Percentiles rank a stretch among this genome's conserved stretches.
Conservation (phyloP, 2,888 invertebrate species). For the Heliconius charithonia region DNA sequence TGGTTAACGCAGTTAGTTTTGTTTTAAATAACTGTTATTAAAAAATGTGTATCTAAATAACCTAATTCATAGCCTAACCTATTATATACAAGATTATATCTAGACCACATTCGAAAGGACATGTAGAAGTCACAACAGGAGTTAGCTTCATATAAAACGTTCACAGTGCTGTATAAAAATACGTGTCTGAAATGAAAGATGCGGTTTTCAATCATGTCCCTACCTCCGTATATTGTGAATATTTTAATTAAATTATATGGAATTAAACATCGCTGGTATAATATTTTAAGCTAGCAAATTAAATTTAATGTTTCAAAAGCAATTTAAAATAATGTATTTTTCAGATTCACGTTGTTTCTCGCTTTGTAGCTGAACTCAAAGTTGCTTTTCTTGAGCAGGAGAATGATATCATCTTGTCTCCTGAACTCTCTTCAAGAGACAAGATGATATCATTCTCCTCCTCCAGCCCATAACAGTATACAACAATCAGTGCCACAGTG, state of each 20-base stretch:
- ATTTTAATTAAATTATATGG: slow-evolving; percentile 5
- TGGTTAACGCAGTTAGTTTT: neutral
- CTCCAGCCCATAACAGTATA: too few relatives aligned
- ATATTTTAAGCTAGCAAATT: neutral
- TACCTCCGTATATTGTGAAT: neutral
- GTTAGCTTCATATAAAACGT: neutral
- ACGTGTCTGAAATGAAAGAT: slow-evolving; percentile 13
- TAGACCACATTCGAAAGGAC: neutral
- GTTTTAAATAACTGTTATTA: too few relatives aligned
- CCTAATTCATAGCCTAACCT: too few relatives aligned
- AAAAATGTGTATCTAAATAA: neutral
- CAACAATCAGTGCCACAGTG: too few relatives aligned
- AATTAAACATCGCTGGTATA: neutral
- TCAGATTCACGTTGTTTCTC: too few relatives aligned
- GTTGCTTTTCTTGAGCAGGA: too few relatives aligned
- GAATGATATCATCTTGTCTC: too few relatives aligned
- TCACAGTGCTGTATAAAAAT: neutral
- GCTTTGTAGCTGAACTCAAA: too few relatives aligned
- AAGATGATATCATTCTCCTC: too few relatives aligned
- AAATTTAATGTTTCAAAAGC: too few relatives aligned
- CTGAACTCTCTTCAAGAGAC: too few relatives aligned
- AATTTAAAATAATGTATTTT: too few relatives aligned
- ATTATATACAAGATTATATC: neutral
- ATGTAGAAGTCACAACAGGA: neutral
- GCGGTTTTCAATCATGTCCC: slow-evolving; percentile 2